These are phyloP conservation scores for Neofelis nebulosa DNA, from an alignment of 2,113 vertebrate genomes.

Conservation along the genomic window DNA sequence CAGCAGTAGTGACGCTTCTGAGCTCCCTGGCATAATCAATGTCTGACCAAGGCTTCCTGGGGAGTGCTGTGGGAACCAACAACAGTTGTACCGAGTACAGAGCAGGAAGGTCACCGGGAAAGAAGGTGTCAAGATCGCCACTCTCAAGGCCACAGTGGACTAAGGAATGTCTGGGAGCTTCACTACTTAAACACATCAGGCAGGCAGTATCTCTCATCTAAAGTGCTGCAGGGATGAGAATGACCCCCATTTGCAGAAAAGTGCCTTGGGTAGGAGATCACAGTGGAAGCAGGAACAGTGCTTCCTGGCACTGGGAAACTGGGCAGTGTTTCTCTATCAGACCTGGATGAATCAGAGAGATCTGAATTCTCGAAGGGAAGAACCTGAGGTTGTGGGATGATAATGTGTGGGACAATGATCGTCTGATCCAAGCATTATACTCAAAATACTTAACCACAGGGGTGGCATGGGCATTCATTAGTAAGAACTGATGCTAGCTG, in stretches of 20 bases:
- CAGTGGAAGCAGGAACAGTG: not conserved
- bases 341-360: not conserved
- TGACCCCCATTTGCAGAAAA: not conserved
- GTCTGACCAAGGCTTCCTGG: not conserved
- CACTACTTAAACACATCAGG: not conserved
- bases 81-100: not conserved
- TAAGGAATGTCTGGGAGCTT: not conserved
- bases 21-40: not conserved
- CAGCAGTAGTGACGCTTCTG: not conserved
- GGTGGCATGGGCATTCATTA: not conserved
- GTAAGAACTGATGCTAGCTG: not conserved
- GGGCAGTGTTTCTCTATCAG: not conserved
- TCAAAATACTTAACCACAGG: not conserved
- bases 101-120: not conserved
- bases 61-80: not conserved
- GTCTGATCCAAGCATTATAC: not conserved
- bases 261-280: not conserved
- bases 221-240: not conserved
- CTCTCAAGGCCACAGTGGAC: not conserved
- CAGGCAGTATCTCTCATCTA: not conserved
- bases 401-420: not conserved
- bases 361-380: not conserved
- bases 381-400: not conserved
- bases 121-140: not conserved
- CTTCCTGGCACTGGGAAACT: not conserved